These are phyloP conservation scores for Gallinago undulata DNA, from an alignment of 2,113 vertebrate genomes.

Conservation along the genomic window DNA sequence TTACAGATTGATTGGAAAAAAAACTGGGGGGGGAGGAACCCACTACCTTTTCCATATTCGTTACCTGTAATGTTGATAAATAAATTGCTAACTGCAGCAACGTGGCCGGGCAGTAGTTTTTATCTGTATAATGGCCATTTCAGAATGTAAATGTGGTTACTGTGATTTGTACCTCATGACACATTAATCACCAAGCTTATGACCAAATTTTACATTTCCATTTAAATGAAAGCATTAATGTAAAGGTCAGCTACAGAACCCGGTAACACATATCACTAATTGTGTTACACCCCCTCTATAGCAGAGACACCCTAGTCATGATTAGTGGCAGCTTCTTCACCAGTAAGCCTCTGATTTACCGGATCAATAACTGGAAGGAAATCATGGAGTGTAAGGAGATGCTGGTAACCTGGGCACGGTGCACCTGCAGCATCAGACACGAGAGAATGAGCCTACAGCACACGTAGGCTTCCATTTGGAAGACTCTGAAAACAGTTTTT, in stretches of 20 bases:
- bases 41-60: background rate
- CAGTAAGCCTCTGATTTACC: background rate
- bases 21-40: background rate
- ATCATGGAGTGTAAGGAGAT: background rate
- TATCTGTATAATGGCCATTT: background rate
- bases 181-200: background rate
- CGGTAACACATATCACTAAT: background rate
- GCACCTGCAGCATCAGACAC: background rate
- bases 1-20: background rate
- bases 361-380: background rate
- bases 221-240: background rate
- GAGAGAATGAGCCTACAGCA: background rate
- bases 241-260: background rate
- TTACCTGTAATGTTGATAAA: background rate
- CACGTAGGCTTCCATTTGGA: background rate
- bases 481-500: background rate
- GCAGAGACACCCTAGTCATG: background rate
- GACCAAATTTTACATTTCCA: background rate
- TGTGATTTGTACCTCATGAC: background rate
- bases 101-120: background rate
- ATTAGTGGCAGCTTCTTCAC: background rate
- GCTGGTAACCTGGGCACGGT: background rate
- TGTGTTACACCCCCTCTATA: background rate
- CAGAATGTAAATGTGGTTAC: background rate
- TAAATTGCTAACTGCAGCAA: background rate